phyloP scores from a whole-genome alignment of 2,888 invertebrate species.

The Watsonalla cultraria region DNA sequence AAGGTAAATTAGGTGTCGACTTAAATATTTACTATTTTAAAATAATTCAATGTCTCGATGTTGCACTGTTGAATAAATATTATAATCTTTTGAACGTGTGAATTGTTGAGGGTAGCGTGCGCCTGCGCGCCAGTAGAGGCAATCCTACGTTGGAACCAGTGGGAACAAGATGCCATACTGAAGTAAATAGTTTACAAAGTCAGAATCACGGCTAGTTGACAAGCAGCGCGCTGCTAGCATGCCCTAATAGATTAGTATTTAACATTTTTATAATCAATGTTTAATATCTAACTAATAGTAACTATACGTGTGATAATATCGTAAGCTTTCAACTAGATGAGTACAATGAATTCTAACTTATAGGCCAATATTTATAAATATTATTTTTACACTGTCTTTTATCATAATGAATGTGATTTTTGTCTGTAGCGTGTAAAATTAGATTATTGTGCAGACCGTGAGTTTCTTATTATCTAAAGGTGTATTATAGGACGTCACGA shows the following conservation, averaged over 20 bases:
- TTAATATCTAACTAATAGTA: constrained; percentile 65
- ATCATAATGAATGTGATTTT: constrained; percentile 65
- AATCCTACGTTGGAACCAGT: constrained; percentile 14
- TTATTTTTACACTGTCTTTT: constrained; percentile 77
- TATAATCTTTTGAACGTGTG: constrained; percentile 6
- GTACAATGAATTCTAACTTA: constrained; percentile 71
- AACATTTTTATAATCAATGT: constrained; percentile 69
- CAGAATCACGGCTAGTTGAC: constrained; percentile 34
- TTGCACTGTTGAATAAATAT: constrained; percentile 26
- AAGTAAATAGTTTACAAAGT: constrained; percentile 36
- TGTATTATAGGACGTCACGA: background rate
- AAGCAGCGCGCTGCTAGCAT: constrained; percentile 38
- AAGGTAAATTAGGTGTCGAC: background rate
- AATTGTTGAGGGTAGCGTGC: constrained; percentile 5
- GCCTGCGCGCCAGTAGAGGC: constrained; percentile 19
- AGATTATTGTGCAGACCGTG: constrained; percentile 53
- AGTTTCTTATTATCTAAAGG: constrained; percentile 16
- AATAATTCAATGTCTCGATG: constrained; percentile 29
- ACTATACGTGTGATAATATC: constrained; percentile 74
- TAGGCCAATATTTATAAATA: constrained; percentile 75
- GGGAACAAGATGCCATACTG: constrained; percentile 36
- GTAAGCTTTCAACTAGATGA: constrained; percentile 74
- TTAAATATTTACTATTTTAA: constrained; percentile 14
- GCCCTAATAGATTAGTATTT: constrained; percentile 40
- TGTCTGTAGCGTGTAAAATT: constrained; percentile 61